Conservation (phyloP, 2,797 vertebrate genomes). For the Florisuga fusca region DNA sequence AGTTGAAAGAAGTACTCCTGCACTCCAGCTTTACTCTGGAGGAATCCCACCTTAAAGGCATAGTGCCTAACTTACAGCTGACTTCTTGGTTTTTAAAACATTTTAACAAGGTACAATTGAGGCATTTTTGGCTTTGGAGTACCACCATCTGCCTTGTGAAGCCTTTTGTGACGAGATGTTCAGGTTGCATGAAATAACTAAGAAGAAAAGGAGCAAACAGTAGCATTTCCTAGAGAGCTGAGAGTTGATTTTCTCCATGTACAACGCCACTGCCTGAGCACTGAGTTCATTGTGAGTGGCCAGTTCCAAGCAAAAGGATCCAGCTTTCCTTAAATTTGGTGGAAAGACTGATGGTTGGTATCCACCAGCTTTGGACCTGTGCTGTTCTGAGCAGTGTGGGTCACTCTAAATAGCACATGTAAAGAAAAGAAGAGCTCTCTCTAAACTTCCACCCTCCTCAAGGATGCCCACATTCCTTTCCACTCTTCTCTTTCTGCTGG, state of each 20-base stretch:
- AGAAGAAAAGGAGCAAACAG: not conserved
- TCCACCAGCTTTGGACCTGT: not conserved
- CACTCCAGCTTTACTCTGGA: not conserved
- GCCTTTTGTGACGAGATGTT: not conserved
- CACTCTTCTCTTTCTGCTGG: not conserved
- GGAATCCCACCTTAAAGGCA: not conserved
- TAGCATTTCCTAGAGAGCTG: not conserved
- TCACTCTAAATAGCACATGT: not conserved
- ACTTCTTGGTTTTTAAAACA: not conserved
- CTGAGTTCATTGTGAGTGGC: accelerated
- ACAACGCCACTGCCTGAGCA: not conserved
- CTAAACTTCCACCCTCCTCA: not conserved
- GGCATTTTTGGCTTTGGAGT: not conserved
- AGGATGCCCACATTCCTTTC: accelerated
- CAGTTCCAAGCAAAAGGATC: accelerated
- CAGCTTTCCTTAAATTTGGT: not conserved
- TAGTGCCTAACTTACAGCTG: not conserved
- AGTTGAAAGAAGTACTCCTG: slow-evolving; percentile 18
- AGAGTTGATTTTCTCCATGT: accelerated
- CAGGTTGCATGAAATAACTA: not conserved
- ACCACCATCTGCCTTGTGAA: not conserved
- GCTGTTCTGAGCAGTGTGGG: not conserved
- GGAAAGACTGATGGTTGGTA: not conserved
- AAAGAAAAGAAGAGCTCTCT: not conserved
- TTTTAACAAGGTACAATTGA: not conserved